Percentiles rank a stretch among this genome's conserved stretches.
Evolutionary conservation across 1,140 invertebrate genomes (phyloP).

Genomic region (Lepeophtheirus salmonis): DNA sequence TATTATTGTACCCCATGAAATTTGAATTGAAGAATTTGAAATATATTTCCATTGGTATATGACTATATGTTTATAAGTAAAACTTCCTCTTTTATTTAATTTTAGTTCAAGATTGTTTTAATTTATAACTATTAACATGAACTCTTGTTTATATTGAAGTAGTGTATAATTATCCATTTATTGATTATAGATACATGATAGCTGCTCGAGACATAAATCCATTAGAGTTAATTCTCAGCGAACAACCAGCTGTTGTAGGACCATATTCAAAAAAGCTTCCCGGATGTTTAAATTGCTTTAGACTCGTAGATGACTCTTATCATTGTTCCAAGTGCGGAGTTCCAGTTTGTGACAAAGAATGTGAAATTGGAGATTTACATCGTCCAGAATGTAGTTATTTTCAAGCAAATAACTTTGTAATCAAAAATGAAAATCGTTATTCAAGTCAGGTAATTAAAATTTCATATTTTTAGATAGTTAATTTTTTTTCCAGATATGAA

Average conservation of each 20-base stretch:
- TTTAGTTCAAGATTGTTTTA: no score
- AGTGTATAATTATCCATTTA: no score
- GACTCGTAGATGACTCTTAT: not conserved
- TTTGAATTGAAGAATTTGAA: no score
- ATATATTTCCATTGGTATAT: no score
- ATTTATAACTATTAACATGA: no score
- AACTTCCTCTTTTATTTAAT: no score
- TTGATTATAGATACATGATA: constrained; percentile 15
- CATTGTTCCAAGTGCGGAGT: not conserved
- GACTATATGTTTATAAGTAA: no score
- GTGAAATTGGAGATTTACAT: constrained; percentile 4
- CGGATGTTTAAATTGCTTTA: constrained; percentile 16
- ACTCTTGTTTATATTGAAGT: no score
- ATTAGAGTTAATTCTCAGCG: constrained; percentile 14
- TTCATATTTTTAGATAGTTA: no score
- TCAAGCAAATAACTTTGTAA: not conserved
- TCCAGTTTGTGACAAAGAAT: constrained; percentile 13
- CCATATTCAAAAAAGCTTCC: constrained; percentile 13
- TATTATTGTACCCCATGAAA: no score
- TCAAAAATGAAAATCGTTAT: not conserved
- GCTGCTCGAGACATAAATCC: constrained; percentile 13
- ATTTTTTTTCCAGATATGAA: no score
- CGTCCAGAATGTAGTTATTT: constrained; percentile 6
- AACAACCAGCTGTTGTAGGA: constrained; percentile 12
- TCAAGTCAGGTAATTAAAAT: not conserved